Evolutionary conservation across 2,888 invertebrate species (phyloP), one percentile per base, ranked within the genome.

Genomic region (Myopa testacea): DNA sequence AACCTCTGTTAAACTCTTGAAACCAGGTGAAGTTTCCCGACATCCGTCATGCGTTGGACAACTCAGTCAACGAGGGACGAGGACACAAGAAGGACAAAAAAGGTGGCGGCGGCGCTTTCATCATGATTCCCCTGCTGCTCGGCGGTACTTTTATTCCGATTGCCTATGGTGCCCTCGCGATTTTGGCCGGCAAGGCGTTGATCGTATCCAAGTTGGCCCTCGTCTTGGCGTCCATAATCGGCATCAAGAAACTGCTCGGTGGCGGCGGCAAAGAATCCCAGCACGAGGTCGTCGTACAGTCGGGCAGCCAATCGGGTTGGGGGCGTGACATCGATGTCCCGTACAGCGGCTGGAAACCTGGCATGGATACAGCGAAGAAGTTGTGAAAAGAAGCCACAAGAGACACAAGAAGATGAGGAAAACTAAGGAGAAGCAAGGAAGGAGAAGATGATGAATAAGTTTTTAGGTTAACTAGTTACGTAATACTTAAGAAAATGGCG

Each of bases 201-300:
- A 95, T 96, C 83, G 94, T 96, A 70, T 95, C 95, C 81, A 96
- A 96, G 86, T 89, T 96, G 82, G 96, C 96, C 0, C 89, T 96
- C 75, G 95, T 95, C 0, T 90, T 96, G 72, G 95, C 96, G 78
- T 94, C 94, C 82, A 95, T 96, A 84, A 95, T 96, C 82, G 96
- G 95, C 4, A 90, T 96, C 88, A 96, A 95, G 91, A 96, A 96
- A 85, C 91, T 96, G 50, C 90, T 95, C 68, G 91, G 93, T 4
- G 92, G 91, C 52, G 92, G 92, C 7, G 92, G 92, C 78, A 88
- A 89, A 81, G 93, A 94, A 78, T 91, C 92, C 75, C 92, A 92
- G 19, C 93, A 94, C 84, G 94, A 94, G 83, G 92, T 94, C 40
- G 95, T 95, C 0, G 93, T 94, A 16, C 92, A 92, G 10, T 92